These are phyloP conservation scores for Porites lutea DNA, from an alignment of 64 coral and sea anemone genomes.

Conservation along the genomic window DNA sequence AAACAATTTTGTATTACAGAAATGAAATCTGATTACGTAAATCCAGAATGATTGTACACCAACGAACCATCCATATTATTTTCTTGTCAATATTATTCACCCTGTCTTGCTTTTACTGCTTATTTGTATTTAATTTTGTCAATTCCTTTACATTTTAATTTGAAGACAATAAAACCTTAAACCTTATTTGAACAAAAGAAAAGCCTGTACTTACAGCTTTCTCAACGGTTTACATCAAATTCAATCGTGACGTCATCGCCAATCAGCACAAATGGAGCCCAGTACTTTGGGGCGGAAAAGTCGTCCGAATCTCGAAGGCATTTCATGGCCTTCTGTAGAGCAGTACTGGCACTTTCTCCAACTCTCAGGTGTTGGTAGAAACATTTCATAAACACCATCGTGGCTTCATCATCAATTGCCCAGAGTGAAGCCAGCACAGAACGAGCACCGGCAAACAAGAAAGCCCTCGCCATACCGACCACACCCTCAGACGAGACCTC, in stretches of 20 bases:
- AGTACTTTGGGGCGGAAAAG: constrained; percentile 6
- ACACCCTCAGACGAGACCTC: neutral
- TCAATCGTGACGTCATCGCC: constrained; percentile 25
- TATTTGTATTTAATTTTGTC: too few relatives aligned
- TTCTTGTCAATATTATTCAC: too few relatives aligned
- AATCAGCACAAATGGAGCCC: constrained; percentile 24
- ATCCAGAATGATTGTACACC: too few relatives aligned
- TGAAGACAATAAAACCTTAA: too few relatives aligned
- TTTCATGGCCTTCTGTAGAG: neutral
- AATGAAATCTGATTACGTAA: too few relatives aligned
- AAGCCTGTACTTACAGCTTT: too few relatives aligned
- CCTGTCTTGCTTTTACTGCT: too few relatives aligned
- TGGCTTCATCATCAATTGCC: constrained; percentile 23
- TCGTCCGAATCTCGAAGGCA: neutral
- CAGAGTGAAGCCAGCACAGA: constrained; percentile 34
- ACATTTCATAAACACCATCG: neutral
- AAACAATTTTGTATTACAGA: too few relatives aligned
- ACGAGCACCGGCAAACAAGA: constrained; percentile 17
- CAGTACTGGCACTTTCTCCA: neutral
- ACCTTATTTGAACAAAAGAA: too few relatives aligned
- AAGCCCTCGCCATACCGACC: neutral
- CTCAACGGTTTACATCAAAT: too few relatives aligned
- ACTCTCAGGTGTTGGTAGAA: neutral
- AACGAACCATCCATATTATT: too few relatives aligned
- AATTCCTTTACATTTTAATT: too few relatives aligned